phyloP scores from a whole-genome alignment of 2,113 vertebrate species.

The Pardalotus punctatus region DNA sequence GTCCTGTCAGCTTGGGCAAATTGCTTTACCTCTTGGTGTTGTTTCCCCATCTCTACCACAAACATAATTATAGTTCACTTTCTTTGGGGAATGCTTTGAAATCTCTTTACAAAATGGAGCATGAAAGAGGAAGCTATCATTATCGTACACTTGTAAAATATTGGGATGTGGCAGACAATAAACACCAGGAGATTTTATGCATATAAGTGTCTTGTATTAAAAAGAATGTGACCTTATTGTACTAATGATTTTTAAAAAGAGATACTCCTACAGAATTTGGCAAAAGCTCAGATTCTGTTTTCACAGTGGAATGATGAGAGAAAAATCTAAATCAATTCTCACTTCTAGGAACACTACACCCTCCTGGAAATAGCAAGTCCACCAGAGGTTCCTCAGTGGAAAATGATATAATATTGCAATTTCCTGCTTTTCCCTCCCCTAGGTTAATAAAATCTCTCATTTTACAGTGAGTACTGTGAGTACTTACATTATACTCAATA shows the following conservation, averaged over 20 bases:
- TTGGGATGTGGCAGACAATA: background rate
- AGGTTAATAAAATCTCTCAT: background rate
- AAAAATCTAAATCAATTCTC: conserved; percentile 48
- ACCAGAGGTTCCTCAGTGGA: background rate
- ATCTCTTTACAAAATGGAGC: background rate
- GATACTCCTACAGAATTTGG: background rate
- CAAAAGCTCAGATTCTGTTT: background rate
- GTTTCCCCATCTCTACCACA: conserved; percentile 15
- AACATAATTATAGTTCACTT: conserved; percentile 29
- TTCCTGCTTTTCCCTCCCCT: conserved; percentile 37
- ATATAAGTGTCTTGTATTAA: background rate
- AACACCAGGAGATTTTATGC: background rate
- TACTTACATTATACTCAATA: background rate
- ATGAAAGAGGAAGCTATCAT: conserved; percentile 5
- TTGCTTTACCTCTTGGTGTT: background rate
- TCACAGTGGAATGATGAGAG: background rate
- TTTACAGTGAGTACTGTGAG: background rate
- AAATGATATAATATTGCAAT: conserved; percentile 16
- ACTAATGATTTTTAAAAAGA: background rate
- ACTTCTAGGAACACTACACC: background rate
- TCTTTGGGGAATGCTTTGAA: conserved; percentile 40
- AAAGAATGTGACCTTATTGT: background rate
- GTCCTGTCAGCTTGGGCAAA: conserved; percentile 31
- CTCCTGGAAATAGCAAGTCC: conserved; percentile 15
- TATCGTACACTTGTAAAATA: conserved; percentile 17